Percentiles rank a stretch among this genome's conserved stretches.
Conservation (phyloP, 2,113 vertebrate genomes). For the Petrocephalus microphthalmus region DNA sequence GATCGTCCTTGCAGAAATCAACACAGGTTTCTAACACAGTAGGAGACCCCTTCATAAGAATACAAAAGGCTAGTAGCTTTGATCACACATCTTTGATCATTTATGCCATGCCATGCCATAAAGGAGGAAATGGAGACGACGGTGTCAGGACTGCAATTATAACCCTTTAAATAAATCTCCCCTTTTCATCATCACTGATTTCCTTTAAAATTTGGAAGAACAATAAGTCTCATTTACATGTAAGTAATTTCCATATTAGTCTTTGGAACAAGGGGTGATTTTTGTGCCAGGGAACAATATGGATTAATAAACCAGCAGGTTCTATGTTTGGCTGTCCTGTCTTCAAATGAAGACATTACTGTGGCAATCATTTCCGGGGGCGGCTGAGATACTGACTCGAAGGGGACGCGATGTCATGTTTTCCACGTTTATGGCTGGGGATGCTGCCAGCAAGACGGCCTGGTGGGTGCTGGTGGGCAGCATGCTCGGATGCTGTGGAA, state of each 20-base stretch:
- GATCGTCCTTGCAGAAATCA: conserved; percentile 28
- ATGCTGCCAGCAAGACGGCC: neutral
- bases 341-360: conserved; percentile 50
- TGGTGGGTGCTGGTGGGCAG: neutral
- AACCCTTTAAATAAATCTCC: conserved; percentile 21
- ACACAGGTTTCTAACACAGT: conserved; percentile 35
- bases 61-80: conserved; percentile 47
- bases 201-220: neutral
- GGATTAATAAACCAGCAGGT: conserved; percentile 47
- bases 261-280: conserved; percentile 21
- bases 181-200: neutral
- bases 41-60: conserved; percentile 32
- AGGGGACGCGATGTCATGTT: neutral
- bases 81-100: conserved; percentile 58
- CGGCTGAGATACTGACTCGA: neutral
- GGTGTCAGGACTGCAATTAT: conserved; percentile 44
- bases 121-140: conserved; percentile 53
- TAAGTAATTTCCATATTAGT: neutral
- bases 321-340: conserved; percentile 45
- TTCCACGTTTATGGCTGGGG: neutral
- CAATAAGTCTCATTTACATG: conserved; percentile 4
- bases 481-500: neutral
- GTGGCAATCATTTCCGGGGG: conserved; percentile 52
- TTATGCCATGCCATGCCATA: conserved; percentile 57
- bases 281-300: conserved; percentile 30